A percentile compares a stretch with the other conserved stretches of the same genome.
These are phyloP conservation scores for Pempheris klunzingeri DNA, from an alignment of 2,797 vertebrate genomes.

Conservation along the genomic window DNA sequence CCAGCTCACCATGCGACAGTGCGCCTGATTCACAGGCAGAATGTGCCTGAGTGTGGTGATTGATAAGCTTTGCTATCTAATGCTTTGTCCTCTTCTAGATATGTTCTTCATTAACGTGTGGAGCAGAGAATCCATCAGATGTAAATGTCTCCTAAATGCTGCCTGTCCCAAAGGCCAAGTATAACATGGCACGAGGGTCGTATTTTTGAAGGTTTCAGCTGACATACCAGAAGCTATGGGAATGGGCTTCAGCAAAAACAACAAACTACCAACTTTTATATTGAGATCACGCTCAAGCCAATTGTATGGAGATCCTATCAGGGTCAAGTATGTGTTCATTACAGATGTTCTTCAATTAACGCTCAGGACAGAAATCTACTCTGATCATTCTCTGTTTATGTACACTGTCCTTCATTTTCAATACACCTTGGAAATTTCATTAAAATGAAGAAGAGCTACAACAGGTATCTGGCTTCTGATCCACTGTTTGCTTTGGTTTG, in stretches of 20 bases:
- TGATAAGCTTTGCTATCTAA: slow-evolving; percentile 38
- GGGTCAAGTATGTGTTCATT: slow-evolving; percentile 57
- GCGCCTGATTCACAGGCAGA: not conserved
- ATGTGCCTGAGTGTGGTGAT: slow-evolving; percentile 9
- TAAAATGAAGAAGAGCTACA: slow-evolving; percentile 65
- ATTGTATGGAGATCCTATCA: slow-evolving; percentile 65
- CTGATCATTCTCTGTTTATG: slow-evolving; percentile 65
- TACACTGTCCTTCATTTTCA: slow-evolving; percentile 59
- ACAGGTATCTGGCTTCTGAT: slow-evolving; percentile 60
- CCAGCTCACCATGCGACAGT: not conserved
- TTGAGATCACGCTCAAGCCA: slow-evolving; percentile 56
- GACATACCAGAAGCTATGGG: slow-evolving; percentile 78
- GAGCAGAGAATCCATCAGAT: slow-evolving; percentile 72
- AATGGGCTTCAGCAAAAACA: slow-evolving; percentile 78
- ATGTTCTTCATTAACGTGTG: slow-evolving; percentile 72
- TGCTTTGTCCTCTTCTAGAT: slow-evolving; percentile 48
- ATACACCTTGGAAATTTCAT: slow-evolving; percentile 75
- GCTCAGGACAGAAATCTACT: slow-evolving; percentile 38
- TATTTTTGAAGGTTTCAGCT: slow-evolving; percentile 79
- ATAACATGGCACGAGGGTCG: slow-evolving; percentile 76
- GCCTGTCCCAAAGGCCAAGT: slow-evolving; percentile 78
- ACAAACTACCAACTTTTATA: slow-evolving; percentile 75
- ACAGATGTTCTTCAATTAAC: slow-evolving; percentile 70
- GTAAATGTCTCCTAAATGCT: slow-evolving; percentile 73
- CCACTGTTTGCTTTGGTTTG: slow-evolving; percentile 78